phyloP scores from a whole-genome alignment of 2,797 vertebrate genomes.

The Arnoldichthys spilopterus region DNA sequence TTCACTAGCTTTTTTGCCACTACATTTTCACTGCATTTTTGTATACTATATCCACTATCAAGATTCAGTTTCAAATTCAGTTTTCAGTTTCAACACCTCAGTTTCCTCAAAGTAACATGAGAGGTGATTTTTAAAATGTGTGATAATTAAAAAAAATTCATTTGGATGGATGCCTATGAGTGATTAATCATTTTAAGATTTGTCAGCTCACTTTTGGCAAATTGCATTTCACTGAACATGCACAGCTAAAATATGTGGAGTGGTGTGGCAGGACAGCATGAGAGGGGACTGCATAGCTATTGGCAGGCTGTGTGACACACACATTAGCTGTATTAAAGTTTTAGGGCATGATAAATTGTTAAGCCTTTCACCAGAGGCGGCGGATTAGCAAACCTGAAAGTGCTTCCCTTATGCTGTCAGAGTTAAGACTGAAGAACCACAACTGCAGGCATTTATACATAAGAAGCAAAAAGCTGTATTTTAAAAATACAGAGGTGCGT shows the following conservation, averaged over 20 bases:
- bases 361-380: conserved; percentile 57
- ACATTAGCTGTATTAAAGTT: conserved; percentile 67
- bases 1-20: too few relatives aligned
- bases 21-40: too few relatives aligned
- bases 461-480: neutral
- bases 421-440: conserved; percentile 19
- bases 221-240: conserved; percentile 38
- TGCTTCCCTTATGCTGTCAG: conserved; percentile 30
- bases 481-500: neutral
- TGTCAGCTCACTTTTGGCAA: conserved; percentile 36
- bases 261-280: conserved; percentile 2
- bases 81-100: too few relatives aligned
- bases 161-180: conserved; percentile 14
- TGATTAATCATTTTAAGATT: conserved; percentile 36
- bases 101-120: neutral
- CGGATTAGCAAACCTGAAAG: conserved; percentile 56
- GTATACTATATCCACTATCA: too few relatives aligned
- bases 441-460: neutral
- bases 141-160: conserved; percentile 27
- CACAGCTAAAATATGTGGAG: conserved; percentile 32
- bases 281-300: conserved; percentile 23
- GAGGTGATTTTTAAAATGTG: neutral
- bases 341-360: conserved; percentile 60
- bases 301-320: conserved; percentile 56
- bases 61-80: too few relatives aligned